Evolutionary conservation across 2,888 invertebrate genomes (phyloP).

Genomic region (Chalcis sispes): DNA sequence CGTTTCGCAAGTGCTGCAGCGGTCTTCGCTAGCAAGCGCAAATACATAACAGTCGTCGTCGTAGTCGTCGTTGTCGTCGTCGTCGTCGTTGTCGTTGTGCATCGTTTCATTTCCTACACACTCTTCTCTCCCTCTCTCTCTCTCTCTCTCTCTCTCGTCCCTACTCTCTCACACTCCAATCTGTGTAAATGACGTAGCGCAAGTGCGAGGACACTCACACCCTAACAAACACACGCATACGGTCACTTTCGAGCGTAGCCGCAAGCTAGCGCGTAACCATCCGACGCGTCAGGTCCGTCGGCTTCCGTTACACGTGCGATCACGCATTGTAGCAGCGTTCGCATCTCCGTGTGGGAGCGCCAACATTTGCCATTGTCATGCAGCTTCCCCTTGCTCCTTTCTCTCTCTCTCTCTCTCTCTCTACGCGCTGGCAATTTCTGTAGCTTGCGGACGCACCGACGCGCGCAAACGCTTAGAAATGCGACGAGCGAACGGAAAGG

Average conservation of each 20-base stretch:
- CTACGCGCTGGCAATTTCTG: constrained; percentile 33
- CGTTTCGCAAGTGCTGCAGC: constrained; percentile 14
- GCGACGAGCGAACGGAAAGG: too few species aligned
- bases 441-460: not conserved
- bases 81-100: too few species aligned
- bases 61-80: too few species aligned
- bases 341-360: constrained; percentile 1
- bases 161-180: not conserved
- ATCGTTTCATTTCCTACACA: too few species aligned
- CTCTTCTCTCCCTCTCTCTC: too few species aligned
- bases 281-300: constrained; percentile 42
- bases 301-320: constrained; percentile 54
- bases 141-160: too few species aligned
- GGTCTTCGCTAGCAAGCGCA: not conserved
- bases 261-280: constrained; percentile 11
- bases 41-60: constrained; percentile 11
- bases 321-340: constrained; percentile 29
- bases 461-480: too few species aligned
- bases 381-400: not conserved
- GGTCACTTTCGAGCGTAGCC: constrained; percentile 30
- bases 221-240: not conserved
- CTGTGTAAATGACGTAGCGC: constrained; percentile 36
- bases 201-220: too few species aligned
- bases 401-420: not conserved
- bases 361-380: constrained; percentile 53